phyloP scores from a whole-genome alignment of 2,113 vertebrate species.

The Raja brachyura region DNA sequence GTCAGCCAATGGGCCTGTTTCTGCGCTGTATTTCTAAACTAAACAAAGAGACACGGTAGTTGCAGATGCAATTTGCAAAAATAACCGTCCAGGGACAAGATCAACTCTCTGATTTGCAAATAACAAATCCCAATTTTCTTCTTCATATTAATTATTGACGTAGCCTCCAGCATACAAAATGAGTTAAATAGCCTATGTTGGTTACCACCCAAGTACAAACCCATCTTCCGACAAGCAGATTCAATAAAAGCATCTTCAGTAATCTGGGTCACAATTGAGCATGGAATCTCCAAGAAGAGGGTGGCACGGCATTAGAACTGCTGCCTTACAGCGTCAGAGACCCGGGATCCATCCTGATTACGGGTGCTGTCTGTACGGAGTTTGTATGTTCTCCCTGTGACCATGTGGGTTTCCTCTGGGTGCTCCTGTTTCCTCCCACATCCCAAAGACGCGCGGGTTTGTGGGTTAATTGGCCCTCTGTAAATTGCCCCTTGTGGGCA shows the following conservation, averaged over 20 bases:
- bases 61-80: neutral
- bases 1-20: no score
- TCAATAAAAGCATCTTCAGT: neutral
- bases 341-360: no score
- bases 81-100: neutral
- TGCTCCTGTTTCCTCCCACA: no score
- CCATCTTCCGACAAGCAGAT: neutral
- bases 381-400: no score
- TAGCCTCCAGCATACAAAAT: neutral
- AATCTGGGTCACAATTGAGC: neutral
- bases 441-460: no score
- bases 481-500: no score
- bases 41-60: no score
- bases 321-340: no score
- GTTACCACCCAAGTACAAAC: neutral
- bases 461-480: no score
- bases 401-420: no score
- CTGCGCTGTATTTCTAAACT: no score
- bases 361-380: no score
- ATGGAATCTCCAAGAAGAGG: neutral
- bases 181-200: neutral
- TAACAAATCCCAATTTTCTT: neutral
- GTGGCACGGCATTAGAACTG: neutral
- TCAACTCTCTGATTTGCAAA: neutral
- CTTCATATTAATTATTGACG: neutral